These are phyloP conservation scores for Tetropium fuscum DNA, from an alignment of 2,888 invertebrate species.

Conservation along the genomic window DNA sequence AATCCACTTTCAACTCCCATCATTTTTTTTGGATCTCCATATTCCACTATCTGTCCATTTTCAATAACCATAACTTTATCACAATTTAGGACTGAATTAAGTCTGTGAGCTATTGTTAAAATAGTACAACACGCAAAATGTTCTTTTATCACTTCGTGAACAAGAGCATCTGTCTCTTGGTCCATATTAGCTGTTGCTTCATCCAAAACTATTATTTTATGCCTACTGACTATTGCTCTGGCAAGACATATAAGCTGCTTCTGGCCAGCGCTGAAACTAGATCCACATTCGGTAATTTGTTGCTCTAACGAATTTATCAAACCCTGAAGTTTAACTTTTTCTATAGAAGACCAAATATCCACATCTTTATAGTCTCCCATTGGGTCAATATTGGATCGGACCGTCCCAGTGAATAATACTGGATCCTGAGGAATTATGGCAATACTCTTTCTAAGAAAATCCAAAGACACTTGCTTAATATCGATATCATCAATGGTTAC, in stretches of 20 bases:
- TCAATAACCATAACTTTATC: constrained; percentile 86
- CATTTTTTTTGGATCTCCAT: constrained; percentile 79
- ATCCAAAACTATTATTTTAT: constrained; percentile 64
- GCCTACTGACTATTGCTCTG: constrained; percentile 69
- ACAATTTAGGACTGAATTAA: constrained; percentile 88
- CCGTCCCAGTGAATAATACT: constrained; percentile 79
- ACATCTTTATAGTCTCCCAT: constrained; percentile 42
- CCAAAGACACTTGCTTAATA: constrained; percentile 64
- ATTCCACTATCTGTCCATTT: constrained; percentile 80
- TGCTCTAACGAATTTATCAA: constrained; percentile 72
- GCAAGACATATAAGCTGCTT: constrained; percentile 78
- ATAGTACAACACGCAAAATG: constrained; percentile 84
- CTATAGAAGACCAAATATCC: constrained; percentile 50
- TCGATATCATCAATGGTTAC: constrained; percentile 75
- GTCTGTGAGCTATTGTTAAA: constrained; percentile 85
- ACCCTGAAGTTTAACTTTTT: constrained; percentile 58
- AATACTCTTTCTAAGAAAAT: constrained; percentile 71
- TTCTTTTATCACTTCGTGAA: constrained; percentile 79
- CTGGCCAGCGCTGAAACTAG: constrained; percentile 66
- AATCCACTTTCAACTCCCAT: constrained; percentile 71
- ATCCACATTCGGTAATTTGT: constrained; percentile 50
- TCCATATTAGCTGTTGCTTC: constrained; percentile 91
- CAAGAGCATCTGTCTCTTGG: constrained; percentile 79
- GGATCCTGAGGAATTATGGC: constrained; percentile 91
- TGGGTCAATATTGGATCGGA: constrained; percentile 63